Evolutionary conservation across 2,113 vertebrate genomes (phyloP), one percentile per base, ranked within the genome.

Genomic region (western clawed frog (Xenopus tropicalis)): DNA sequence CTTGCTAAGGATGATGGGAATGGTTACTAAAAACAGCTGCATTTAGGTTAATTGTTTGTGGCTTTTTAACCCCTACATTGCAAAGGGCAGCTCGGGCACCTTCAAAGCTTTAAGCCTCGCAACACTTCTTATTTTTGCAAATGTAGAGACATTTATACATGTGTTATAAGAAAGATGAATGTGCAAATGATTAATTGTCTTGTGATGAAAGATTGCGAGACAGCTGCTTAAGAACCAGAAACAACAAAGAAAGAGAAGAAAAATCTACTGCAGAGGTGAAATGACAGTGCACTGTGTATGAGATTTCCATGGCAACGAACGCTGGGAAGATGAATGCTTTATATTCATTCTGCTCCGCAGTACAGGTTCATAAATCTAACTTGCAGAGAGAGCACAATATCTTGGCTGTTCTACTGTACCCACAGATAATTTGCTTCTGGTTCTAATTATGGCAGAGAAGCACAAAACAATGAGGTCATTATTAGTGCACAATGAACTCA

Each of bases 311-410:
- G 90, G 93, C 88, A 93, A 94, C 93, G 78, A 82, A 90, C 88
- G 80, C 85, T 77, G 79, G 86, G 84, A 88, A 91, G 89, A 92
- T 86, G 86, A 90, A 89, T 84, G 86, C 85, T 88, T 91, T 87
- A 87, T 85, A 90, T 87, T 90, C 86, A 85, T 88, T 86, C 81
- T 20, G 81, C 84, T 88, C 85, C 83, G 88, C 88, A 79, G 85
- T 87, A 88, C 87, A 85, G 79, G 84, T 86, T 89, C 90, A 92
- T 93, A 93, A 94, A 94, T 94, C 91, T 93, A 89, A 90, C 87
- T 85, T 91, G 88, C 89, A 91, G 88, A 91, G 87, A 88, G 84
- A 89, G 84, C 82, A 66, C 83, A 81, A 84, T 87, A 85, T 88
- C 87, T 88, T 84, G 84, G 88, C 84, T 86, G 82, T 80, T 81